Base-by-base conservation (phyloP, 2,113 vertebrate genomes). In the Condylura cristata region DNA sequence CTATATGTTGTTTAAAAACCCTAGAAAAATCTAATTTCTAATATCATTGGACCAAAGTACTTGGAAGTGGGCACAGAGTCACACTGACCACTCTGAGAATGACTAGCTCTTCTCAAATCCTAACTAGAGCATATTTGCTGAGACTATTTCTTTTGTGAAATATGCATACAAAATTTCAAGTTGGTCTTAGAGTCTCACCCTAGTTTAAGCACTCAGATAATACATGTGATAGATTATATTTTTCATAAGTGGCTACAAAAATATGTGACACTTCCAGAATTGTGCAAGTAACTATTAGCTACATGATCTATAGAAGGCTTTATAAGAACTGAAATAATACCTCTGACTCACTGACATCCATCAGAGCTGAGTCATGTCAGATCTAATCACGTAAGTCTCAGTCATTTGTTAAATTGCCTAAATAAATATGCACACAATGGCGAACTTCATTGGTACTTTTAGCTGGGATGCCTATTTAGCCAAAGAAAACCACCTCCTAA, bases 171-270 rank as follows among this genome's bases (percentile, higher is more conserved):
- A 71, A 86, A 82, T 86, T 22, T 74, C 16, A 39, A 34, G 28
- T 63, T 89, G 82, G 34, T 65, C n/a, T 18, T 60, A 58, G 32
- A 4, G 26, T 18, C 39, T 71, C 39, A 56, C 41, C 0, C 16
- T 28, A 78, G 5, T 5, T 82, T 79, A 89, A 88, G 26, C 90
- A 85, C 86, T 89, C 8, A 68, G 86, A 72, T 74, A 78, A 6
- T 51, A 34, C 65, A 12, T 84, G 16, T 82, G 61, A 37, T 7
- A 90, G 34, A 66, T 16, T 28, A 1, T 32, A 48, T 12, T 86
- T 88, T 74, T 37, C 28, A 71, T 92, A 96, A 90, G 53, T 60
- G 41, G 6, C n/a, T 65, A n/a, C 11, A 32, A 78, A 93, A 81
- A 37, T 44, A 39, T 37, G 32, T 63, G 32, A 1, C 30, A 48